These are phyloP conservation scores for Anableps anableps DNA, from an alignment of 2,797 vertebrate genomes.

Conservation along the genomic window DNA sequence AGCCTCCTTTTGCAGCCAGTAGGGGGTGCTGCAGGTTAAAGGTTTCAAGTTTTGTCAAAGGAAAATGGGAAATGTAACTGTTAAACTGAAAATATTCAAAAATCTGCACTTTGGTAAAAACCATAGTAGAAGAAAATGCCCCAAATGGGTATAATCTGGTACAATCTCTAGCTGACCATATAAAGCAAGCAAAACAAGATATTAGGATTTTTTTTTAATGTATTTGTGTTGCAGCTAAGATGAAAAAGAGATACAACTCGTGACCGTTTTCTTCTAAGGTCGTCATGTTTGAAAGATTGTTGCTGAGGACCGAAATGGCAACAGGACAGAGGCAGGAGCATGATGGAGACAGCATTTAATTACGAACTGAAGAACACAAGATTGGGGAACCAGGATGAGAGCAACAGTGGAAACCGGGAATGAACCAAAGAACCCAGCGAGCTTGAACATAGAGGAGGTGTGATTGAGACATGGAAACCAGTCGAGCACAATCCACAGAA, in stretches of 20 bases:
- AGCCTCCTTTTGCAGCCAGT: neutral
- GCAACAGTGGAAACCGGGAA: neutral
- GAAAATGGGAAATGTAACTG: neutral
- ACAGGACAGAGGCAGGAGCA: neutral
- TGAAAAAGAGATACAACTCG: no score
- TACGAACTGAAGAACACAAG: neutral
- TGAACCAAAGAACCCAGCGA: neutral
- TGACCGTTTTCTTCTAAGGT: no score
- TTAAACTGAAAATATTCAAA: neutral
- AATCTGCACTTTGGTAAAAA: neutral
- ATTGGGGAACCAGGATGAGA: neutral
- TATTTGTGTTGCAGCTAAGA: neutral
- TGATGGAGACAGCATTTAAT: neutral
- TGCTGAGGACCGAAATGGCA: neutral
- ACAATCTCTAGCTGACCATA: neutral
- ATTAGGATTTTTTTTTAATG: neutral
- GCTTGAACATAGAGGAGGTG: neutral
- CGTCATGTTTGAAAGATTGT: neutral
- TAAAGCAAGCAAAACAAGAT: neutral
- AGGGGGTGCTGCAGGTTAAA: conserved; percentile 3
- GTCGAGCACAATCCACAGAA: neutral
- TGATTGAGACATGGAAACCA: neutral
- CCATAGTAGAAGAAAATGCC: neutral
- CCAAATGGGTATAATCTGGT: no score
- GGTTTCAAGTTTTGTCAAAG: neutral